Percentiles rank a stretch among this genome's conserved stretches.
Conservation (phyloP, 1,140 invertebrate species). For the Pogonus chalceus region DNA sequence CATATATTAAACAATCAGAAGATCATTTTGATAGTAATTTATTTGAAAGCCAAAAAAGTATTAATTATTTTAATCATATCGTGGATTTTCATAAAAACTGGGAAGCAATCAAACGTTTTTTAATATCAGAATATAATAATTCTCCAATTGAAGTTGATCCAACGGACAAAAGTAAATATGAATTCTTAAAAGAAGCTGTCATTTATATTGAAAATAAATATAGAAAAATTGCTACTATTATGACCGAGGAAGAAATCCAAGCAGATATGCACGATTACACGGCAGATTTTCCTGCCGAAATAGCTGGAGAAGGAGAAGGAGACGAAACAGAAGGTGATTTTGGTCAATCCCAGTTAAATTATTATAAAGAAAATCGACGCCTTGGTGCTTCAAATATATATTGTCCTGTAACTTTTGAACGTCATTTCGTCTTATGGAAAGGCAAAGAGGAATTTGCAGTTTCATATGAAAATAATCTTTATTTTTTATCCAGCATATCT, state of each 20-base stretch:
- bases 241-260: conserved; percentile 23
- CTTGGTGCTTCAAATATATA: conserved; percentile 44
- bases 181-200: conserved; percentile 25
- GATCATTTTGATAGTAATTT: too few species aligned
- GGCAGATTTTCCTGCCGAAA: conserved; percentile 10
- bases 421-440: conserved; percentile 43
- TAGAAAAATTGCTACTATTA: conserved; percentile 16
- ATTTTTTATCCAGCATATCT: conserved; percentile 37
- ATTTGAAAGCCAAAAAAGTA: too few species aligned
- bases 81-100: conserved; percentile 36
- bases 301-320: conserved; percentile 19
- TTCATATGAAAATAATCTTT: conserved; percentile 40
- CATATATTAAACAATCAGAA: conserved; percentile 8
- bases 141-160: conserved; percentile 22
- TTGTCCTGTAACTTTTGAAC: conserved; percentile 42
- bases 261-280: conserved; percentile 19
- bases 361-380: conserved; percentile 31
- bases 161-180: conserved; percentile 20
- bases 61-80: too few species aligned
- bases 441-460: conserved; percentile 41
- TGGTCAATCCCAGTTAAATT: conserved; percentile 24
- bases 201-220: conserved; percentile 24
- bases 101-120: conserved; percentile 34
- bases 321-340: conserved; percentile 27
- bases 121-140: conserved; percentile 23